phyloP scores from a whole-genome alignment of 2,113 vertebrate genomes.

The Semnornis frantzii region DNA sequence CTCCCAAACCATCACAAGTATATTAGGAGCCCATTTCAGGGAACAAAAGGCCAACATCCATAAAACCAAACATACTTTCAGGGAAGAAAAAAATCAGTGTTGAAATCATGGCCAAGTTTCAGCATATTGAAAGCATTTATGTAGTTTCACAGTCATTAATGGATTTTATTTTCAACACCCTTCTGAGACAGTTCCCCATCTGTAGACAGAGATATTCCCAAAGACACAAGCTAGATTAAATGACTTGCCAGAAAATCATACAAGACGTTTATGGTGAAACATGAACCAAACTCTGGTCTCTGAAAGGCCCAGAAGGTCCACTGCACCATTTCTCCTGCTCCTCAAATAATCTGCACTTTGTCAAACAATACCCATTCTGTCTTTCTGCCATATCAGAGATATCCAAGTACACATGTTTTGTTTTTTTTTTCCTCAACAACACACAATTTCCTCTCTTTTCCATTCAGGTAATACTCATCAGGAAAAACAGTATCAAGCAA shows the following conservation, averaged over 20 bases:
- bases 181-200: constrained; percentile 16
- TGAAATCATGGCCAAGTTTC: constrained; percentile 32
- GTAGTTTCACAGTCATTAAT: constrained; percentile 31
- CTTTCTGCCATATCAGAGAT: not conserved
- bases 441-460: not conserved
- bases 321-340: not conserved
- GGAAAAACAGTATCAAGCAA: not conserved
- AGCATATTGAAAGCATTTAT: constrained; percentile 57
- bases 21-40: constrained; percentile 16
- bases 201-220: constrained; percentile 33
- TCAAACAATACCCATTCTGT: not conserved
- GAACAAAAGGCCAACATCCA: constrained; percentile 52
- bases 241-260: constrained; percentile 1
- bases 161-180: constrained; percentile 61
- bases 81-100: not conserved
- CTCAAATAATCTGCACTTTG: not conserved
- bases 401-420: not conserved
- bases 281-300: not conserved
- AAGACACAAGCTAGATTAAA: not conserved
- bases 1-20: too few relatives aligned
- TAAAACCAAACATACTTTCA: constrained; percentile 39
- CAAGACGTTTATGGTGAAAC: not conserved
- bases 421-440: not conserved
- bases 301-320: not conserved
- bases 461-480: not conserved